phyloP scores from a whole-genome alignment of 2,113 vertebrate genomes.

The Axis porcinus region DNA sequence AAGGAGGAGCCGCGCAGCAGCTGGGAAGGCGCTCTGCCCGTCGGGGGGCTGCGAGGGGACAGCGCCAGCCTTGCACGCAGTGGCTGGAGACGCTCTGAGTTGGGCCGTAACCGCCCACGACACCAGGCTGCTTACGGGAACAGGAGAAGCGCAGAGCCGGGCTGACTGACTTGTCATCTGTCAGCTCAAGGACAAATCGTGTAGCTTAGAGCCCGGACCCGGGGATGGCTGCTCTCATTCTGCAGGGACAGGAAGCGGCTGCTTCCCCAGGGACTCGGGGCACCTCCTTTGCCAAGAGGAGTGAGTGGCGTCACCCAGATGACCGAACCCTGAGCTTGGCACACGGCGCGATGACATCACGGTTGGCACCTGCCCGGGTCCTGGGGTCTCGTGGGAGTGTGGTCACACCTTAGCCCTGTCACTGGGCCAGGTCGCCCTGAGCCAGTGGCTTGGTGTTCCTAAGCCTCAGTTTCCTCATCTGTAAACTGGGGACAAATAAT shows the following conservation, averaged over 20 bases:
- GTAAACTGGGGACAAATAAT: background rate
- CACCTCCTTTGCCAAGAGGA: background rate
- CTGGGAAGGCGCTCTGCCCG: too few species aligned
- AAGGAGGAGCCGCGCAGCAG: background rate
- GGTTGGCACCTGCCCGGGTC: background rate
- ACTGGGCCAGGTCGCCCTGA: background rate
- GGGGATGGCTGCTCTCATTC: background rate
- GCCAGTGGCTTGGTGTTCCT: too few species aligned
- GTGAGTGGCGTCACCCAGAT: background rate
- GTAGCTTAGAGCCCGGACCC: background rate
- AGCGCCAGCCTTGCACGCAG: rapidly evolving
- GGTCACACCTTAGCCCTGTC: background rate
- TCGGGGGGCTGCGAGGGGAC: background rate
- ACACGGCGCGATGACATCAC: background rate
- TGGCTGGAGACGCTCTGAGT: rapidly evolving
- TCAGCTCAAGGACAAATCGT: background rate
- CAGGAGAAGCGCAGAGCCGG: background rate
- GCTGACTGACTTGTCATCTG: background rate
- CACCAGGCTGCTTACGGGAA: background rate
- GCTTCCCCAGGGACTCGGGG: background rate
- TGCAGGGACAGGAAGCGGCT: background rate
- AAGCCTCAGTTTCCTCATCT: background rate
- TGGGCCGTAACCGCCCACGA: background rate
- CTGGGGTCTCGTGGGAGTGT: background rate
- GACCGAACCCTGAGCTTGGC: background rate